Evolutionary conservation across 2,113 vertebrate genomes (phyloP).

Genomic region (Solea solea): DNA sequence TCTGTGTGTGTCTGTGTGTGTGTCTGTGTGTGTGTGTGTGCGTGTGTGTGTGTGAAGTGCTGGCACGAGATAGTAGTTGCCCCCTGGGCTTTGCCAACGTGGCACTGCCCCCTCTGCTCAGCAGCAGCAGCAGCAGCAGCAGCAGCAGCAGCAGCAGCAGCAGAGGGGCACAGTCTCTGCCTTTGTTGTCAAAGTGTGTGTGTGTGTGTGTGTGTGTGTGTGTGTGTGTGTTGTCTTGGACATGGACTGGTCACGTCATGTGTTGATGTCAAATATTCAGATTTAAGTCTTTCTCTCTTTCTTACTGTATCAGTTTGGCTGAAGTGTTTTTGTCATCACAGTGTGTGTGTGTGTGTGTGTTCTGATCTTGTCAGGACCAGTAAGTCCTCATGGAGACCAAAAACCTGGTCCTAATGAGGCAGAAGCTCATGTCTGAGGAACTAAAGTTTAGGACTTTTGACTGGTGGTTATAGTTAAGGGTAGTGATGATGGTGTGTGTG

Average conservation of each 20-base stretch:
- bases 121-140: constrained; percentile 66
- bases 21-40: constrained; percentile 33
- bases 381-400: too few relatives aligned
- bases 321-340: too few relatives aligned
- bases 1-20: constrained; percentile 23
- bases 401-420: too few relatives aligned
- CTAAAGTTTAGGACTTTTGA: too few relatives aligned
- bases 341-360: too few relatives aligned
- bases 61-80: constrained; percentile 75
- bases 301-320: background rate
- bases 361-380: too few relatives aligned
- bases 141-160: constrained; percentile 55
- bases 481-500: too few relatives aligned
- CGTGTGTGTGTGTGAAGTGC: constrained; percentile 51
- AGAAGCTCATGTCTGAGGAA: too few relatives aligned
- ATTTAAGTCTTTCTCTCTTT: background rate
- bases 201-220: constrained; percentile 14
- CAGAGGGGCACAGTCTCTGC: constrained; percentile 71
- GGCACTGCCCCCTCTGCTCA: constrained; percentile 72
- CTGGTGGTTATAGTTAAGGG: too few relatives aligned
- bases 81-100: constrained; percentile 77
- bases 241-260: constrained; percentile 21
- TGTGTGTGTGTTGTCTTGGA: constrained; percentile 6
- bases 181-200: constrained; percentile 66
- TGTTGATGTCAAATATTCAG: constrained; percentile 1